A percentile compares a stretch with the other conserved stretches of the same genome.
phyloP scores from a whole-genome alignment of 2,797 vertebrate genomes.

The Sparidentex hasta region DNA sequence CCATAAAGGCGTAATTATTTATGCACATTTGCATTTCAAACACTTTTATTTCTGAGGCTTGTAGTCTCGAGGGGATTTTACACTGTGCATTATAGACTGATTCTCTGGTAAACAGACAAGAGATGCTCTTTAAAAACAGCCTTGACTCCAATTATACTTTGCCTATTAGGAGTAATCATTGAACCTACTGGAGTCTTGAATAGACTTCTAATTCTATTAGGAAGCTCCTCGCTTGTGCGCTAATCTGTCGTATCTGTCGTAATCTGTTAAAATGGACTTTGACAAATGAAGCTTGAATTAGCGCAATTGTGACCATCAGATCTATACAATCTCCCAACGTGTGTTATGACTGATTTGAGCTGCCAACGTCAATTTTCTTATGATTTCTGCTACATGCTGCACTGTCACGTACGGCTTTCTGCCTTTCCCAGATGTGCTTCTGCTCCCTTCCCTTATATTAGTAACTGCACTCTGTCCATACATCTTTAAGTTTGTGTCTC shows the following conservation, averaged over 20 bases:
- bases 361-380: background rate
- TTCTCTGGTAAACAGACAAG: constrained; percentile 34
- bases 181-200: constrained; percentile 11
- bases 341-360: background rate
- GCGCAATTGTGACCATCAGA: constrained; percentile 7
- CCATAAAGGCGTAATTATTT: constrained; percentile 59
- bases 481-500: constrained; percentile 4
- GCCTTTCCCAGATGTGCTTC: background rate
- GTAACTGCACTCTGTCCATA: background rate
- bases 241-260: background rate
- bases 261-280: background rate
- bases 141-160: constrained; percentile 36
- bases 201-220: background rate
- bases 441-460: background rate
- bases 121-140: constrained; percentile 43
- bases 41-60: constrained; percentile 37
- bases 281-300: background rate
- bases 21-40: constrained; percentile 73
- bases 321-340: background rate
- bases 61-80: constrained; percentile 48
- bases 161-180: constrained; percentile 25
- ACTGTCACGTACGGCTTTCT: constrained; percentile 5
- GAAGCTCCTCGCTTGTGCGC: background rate
- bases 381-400: background rate
- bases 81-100: constrained; percentile 26